A percentile compares a stretch with the other conserved stretches of the same genome.
phyloP scores from a whole-genome alignment of 2,888 invertebrate genomes.

The Athetis lepigone region DNA sequence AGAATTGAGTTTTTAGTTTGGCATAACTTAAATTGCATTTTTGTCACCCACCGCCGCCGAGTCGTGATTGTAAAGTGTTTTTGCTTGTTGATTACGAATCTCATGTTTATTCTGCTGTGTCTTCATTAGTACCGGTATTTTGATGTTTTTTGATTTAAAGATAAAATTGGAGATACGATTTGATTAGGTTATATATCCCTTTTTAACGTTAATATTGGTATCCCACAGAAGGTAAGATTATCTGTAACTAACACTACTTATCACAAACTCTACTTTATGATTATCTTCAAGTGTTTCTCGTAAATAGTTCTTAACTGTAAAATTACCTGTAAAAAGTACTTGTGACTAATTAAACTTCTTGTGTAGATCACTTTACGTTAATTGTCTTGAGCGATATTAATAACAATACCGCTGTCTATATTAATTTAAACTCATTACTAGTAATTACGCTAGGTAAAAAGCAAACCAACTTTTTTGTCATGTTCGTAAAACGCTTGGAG shows the following conservation, averaged over 20 bases:
- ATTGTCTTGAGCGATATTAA: conserved; percentile 13
- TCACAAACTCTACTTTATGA: conserved; percentile 3
- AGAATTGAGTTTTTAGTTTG: conserved; percentile 85
- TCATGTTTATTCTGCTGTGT: conserved; percentile 83
- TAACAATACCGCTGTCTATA: conserved; percentile 1
- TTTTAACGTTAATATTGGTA: conserved; percentile 34
- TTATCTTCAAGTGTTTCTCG: conserved; percentile 31
- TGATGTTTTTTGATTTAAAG: conserved; percentile 65
- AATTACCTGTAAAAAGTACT: conserved; percentile 20
- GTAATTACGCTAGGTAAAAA: background rate
- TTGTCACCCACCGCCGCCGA: conserved; percentile 83
- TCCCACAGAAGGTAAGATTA: background rate
- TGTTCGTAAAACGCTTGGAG: background rate
- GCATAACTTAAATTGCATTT: conserved; percentile 89
- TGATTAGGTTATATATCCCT: conserved; percentile 53
- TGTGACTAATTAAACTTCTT: conserved; percentile 11
- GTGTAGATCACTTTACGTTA: conserved; percentile 7
- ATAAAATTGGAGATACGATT: conserved; percentile 69
- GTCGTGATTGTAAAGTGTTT: conserved; percentile 76
- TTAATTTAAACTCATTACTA: background rate
- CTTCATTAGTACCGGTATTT: conserved; percentile 82
- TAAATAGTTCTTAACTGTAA: conserved; percentile 13
- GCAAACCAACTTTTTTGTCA: background rate
- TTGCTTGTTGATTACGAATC: conserved; percentile 77
- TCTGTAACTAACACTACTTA: background rate